These are phyloP conservation scores for mouse (Mus musculus) DNA, from an alignment of 2,113 vertebrate species.

Conservation along the genomic window GRCm39 chr17:33564501-33565000, in stretches of 20 bases:
- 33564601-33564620: neutral
- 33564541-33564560: neutral
- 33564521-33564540: no score
- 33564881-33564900: neutral
- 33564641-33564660: neutral
- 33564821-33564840: neutral
- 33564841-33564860: neutral
- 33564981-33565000: neutral
- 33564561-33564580: neutral
- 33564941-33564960: neutral
- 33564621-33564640: neutral
- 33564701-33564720: no score
- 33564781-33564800: neutral
- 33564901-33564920: neutral
- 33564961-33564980: neutral
- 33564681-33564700: neutral
- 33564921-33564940: neutral
- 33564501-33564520: no score
- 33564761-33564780: no score
- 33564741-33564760: no score
- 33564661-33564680: neutral
- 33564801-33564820: neutral
- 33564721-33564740: no score
- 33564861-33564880: neutral
- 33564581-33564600: neutral